Evolutionary conservation across 2,888 invertebrate species (phyloP).

Genomic region (Luperina nickerlii): DNA sequence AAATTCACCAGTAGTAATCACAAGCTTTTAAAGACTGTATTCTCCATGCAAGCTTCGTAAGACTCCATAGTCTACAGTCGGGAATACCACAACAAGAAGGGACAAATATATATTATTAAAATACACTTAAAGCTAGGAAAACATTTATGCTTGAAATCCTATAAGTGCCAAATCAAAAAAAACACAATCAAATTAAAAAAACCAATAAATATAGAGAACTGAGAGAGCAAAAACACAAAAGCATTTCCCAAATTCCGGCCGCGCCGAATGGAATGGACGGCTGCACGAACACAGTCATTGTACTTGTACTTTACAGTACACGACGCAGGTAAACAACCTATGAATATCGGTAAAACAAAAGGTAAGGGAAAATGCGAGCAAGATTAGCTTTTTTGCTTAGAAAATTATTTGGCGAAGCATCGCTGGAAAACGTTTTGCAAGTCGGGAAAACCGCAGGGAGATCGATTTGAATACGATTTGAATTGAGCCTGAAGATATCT

Average conservation of each 20-base stretch:
- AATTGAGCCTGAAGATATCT: slow-evolving; percentile 19
- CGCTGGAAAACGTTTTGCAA: slow-evolving; percentile 19
- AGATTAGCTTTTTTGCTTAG: slow-evolving; percentile 44
- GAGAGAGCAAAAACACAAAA: slow-evolving; percentile 6
- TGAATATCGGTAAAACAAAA: slow-evolving; percentile 55
- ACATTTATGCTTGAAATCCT: neutral
- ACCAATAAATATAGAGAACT: neutral
- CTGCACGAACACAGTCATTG: slow-evolving; percentile 30
- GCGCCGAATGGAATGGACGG: slow-evolving; percentile 38
- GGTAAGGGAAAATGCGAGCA: slow-evolving; percentile 23
- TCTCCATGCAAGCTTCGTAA: too few relatives aligned
- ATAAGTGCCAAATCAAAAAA: neutral
- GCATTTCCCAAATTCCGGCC: slow-evolving; percentile 18
- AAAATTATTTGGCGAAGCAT: slow-evolving; percentile 41
- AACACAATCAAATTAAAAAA: slow-evolving; percentile 14
- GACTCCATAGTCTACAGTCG: neutral
- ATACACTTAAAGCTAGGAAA: neutral
- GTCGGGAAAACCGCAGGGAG: slow-evolving; percentile 29
- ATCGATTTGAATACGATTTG: slow-evolving; percentile 44
- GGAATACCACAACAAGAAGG: neutral
- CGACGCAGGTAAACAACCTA: slow-evolving; percentile 51
- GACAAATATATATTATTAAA: neutral
- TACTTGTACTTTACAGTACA: slow-evolving; percentile 47
- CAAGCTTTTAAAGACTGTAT: too few relatives aligned
- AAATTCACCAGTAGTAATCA: neutral